phyloP scores from a whole-genome alignment of 2,888 invertebrate species.

The Euzophera pinguis region DNA sequence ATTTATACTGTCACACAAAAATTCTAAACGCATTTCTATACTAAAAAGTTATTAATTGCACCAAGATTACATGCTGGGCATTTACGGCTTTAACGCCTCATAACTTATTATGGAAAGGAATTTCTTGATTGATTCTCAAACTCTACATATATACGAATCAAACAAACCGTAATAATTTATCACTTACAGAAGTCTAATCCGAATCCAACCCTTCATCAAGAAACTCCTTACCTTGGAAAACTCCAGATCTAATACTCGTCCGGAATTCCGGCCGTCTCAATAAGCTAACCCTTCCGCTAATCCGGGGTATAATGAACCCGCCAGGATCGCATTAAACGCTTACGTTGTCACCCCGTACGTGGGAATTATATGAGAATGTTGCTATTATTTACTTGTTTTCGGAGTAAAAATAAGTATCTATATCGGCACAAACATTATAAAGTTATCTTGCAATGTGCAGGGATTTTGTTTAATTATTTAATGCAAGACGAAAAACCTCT shows the following conservation, averaged over 20 bases:
- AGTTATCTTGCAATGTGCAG: too few relatives aligned
- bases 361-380: not conserved
- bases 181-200: constrained; percentile 4
- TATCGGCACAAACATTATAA: not conserved
- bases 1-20: too few relatives aligned
- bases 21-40: too few relatives aligned
- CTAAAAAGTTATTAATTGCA: too few relatives aligned
- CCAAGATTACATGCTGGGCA: too few relatives aligned
- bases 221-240: constrained; percentile 27
- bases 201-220: constrained; percentile 3
- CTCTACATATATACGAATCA: constrained; percentile 4
- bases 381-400: not conserved
- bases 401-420: not conserved
- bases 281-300: constrained; percentile 60
- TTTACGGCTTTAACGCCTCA: too few relatives aligned
- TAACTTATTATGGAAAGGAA: too few relatives aligned
- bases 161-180: not conserved
- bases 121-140: not conserved
- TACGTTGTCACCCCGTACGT: constrained; percentile 8
- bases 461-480: too few relatives aligned
- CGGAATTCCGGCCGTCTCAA: constrained; percentile 41
- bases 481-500: too few relatives aligned
- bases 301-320: constrained; percentile 61
- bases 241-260: constrained; percentile 27
- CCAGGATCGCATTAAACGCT: constrained; percentile 48